phyloP scores from a whole-genome alignment of 2,113 vertebrate species.

The Caracal caracal region DNA sequence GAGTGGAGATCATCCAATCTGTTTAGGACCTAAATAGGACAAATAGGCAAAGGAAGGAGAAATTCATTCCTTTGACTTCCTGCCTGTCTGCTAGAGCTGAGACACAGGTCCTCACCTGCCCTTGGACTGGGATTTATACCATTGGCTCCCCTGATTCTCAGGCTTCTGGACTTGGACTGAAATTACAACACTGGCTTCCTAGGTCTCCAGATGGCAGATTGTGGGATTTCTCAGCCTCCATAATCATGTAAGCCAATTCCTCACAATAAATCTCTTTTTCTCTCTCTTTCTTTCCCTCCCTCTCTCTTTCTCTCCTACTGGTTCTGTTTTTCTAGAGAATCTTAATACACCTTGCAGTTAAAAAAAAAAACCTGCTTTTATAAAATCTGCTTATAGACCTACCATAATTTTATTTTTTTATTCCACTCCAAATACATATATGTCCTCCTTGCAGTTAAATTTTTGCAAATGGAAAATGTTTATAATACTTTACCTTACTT shows the following conservation, averaged over 20 bases:
- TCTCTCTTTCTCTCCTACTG: background rate
- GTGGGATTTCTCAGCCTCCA: background rate
- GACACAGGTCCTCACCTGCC: background rate
- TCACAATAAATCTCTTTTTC: background rate
- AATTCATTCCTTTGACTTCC: background rate
- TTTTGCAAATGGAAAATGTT: background rate
- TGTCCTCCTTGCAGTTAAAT: background rate
- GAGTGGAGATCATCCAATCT: background rate
- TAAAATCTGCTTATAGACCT: background rate
- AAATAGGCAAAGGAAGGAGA: background rate
- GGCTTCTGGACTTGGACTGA: background rate
- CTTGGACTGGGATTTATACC: background rate
- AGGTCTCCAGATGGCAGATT: background rate
- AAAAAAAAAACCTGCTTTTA: background rate
- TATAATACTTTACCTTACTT: background rate
- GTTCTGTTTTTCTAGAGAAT: background rate
- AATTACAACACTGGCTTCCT: background rate
- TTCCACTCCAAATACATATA: background rate
- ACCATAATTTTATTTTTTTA: background rate
- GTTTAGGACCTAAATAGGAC: background rate
- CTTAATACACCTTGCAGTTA: background rate
- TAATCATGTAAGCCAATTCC: background rate
- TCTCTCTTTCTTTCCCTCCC: background rate
- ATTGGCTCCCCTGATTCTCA: background rate
- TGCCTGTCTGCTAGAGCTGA: background rate